Evolutionary conservation across 1,140 invertebrate species (phyloP).

Genomic region (Bombyx mori): DNA sequence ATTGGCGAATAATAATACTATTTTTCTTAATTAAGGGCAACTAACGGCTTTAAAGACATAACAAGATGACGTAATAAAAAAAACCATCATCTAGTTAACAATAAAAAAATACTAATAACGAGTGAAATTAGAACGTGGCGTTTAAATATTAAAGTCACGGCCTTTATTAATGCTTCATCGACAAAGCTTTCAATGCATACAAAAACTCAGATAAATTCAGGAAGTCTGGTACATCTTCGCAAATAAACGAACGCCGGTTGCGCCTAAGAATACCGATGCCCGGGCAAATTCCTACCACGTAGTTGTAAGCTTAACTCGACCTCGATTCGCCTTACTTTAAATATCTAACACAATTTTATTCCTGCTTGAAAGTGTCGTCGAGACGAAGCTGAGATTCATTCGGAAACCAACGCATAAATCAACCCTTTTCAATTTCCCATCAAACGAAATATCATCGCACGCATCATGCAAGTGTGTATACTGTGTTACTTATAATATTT

Average conservation of each 20-base stretch:
- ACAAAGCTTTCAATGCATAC: constrained; percentile 12
- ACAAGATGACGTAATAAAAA: no score
- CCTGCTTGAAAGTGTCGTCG: constrained; percentile 12
- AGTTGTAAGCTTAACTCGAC: constrained; percentile 15
- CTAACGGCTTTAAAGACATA: no score
- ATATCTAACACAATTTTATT: constrained; percentile 16
- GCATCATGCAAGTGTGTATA: no score
- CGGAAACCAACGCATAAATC: constrained; percentile 2
- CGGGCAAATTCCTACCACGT: constrained; percentile 14
- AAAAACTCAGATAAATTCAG: constrained; percentile 11
- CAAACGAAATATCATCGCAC: no score
- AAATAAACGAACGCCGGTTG: constrained; percentile 11
- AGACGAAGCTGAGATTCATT: constrained; percentile 4
- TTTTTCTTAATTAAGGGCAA: no score
- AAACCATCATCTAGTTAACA: no score
- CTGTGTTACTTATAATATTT: no score
- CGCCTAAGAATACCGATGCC: constrained; percentile 12
- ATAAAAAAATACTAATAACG: no score
- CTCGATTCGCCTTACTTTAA: constrained; percentile 21
- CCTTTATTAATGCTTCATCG: no score
- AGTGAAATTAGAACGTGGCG: no score
- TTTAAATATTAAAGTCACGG: no score
- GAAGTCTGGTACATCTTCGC: constrained; percentile 13
- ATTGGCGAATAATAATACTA: no score
- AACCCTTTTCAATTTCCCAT: background rate